Base-by-base conservation (phyloP, 2,113 vertebrate species). In the Lagenorhynchus albirostris region DNA sequence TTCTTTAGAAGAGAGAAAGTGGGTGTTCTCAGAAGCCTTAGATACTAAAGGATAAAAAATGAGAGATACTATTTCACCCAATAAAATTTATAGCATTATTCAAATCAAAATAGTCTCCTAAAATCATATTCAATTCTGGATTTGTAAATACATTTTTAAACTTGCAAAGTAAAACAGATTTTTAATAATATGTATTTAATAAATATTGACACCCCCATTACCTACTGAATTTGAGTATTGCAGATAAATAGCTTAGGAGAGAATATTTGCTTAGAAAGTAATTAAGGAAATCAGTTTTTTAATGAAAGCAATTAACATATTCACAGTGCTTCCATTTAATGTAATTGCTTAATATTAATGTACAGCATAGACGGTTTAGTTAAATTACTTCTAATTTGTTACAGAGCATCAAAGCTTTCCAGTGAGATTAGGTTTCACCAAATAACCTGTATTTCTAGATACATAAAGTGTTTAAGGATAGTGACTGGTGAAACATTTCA, bases 311-410 rank as follows among this genome's bases (percentile, higher is more conserved):
- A 97, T 98, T 98, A 98, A 88, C 97, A 98, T 96, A 96, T 96
- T 96, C 95, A 89, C 85, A 96, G 89, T 94, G 58, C 95, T 96
- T 97, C 85, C 86, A 97, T 97, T 96, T 98, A 96, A 97, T 86
- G 50, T 98, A 97, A 98, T 98, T 97, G 94, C 96, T 95, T 96
- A 97, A 98, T 98, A 98, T 98, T 97, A 98, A 97, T 98, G 81
- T 89, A 73, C 10, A 86, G 81, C 96, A 96, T 89, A 94, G 67
- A 96, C 63, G 36, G 80, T 25, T 96, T 95, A 92, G 89, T 91
- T 97, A 95, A 97, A 97, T 98, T 98, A 87, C 77, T 79, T 98
- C 95, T 89, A 87, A 95, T 97, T 94, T 97, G 77, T 44, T 93
- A 91, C 50, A 94, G 33, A 94, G 58, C 33, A 94, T 94, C 79